Evolutionary conservation across 1,140 invertebrate genomes (phyloP), one percentile per base, ranked within the genome.

Genomic region (Hycleus cichorii): DNA sequence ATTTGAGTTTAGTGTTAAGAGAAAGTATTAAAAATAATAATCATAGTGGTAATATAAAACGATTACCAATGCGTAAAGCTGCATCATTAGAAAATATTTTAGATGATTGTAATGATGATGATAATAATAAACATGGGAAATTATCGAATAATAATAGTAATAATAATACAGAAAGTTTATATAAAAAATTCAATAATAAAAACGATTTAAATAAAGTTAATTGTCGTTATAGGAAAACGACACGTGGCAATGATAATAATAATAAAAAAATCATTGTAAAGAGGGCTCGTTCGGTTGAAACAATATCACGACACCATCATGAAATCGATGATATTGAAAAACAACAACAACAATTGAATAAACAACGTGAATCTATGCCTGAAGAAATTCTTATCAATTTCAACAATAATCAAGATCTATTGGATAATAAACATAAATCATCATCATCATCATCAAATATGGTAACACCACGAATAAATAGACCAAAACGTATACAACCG

Each of bases 61-160:
- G 49, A 80, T 75, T 83, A 66, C 69, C 77, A 49, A 79, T 93
- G 48, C 76, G 90, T 11, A 80, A 90, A 48, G 89, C 90, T 6
- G 85, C 90, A 10, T 91, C 88, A 60, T 78, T 95, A 44, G 91
- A 95, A 72, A 88, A 94, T 68, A 73, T 90, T 10, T 72, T 93
- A 10, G 89, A 93, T 60, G 84, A 88, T 49, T 58, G 68, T 74
- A 11, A 40, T 54, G n/a, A 58, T 55, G 46, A 27, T 48, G 40
- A n/a, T 42, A 42, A 42, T 18, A 18, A 18, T 18, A 18, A 18
- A 18, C 18, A 18, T 18, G 18, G 18, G 18, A 18, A 18, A 18
- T 18, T 18, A 18, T 18, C 18, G 18, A 18, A 18, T 18, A 18
- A 18, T 18, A 18, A 18, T 18, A 18, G 18, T 18, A 18, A 42